These are phyloP conservation scores for Celastrina argiolus DNA, from an alignment of 2,888 invertebrate species.

Conservation along the genomic window DNA sequence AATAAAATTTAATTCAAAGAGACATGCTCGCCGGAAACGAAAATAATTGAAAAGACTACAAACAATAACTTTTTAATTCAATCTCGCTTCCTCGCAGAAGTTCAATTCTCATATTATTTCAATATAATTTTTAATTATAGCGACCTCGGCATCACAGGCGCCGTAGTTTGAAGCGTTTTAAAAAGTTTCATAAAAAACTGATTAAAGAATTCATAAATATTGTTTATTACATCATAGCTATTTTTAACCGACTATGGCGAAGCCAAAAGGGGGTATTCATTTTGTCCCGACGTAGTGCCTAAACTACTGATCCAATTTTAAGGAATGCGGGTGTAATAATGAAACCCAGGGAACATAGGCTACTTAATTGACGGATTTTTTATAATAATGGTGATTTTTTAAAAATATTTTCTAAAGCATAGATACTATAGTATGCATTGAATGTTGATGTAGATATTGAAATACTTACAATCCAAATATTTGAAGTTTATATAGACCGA, in stretches of 20 bases:
- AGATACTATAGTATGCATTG: no score
- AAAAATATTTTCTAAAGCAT: no score
- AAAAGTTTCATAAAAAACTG: neutral
- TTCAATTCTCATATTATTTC: constrained; percentile 9
- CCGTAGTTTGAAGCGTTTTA: constrained; percentile 6
- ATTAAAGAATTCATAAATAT: neutral
- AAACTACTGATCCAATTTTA: no score
- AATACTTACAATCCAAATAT: constrained; percentile 55
- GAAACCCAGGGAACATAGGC: no score
- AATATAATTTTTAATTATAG: neutral
- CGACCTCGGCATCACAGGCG: constrained; percentile 1
- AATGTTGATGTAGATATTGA: no score
- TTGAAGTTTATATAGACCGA: constrained; percentile 53
- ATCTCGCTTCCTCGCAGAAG: neutral
- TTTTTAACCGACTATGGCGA: neutral
- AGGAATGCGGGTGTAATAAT: no score
- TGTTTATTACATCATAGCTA: neutral
- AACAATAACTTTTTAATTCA: constrained; percentile 9
- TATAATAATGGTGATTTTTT: no score
- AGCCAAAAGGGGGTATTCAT: no score
- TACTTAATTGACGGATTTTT: no score
- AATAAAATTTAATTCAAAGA: neutral
- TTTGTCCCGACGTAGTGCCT: no score
- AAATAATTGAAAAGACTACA: neutral
- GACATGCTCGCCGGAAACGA: neutral